Evolutionary conservation across 37 sponge, comb jelly and placozoan species (phyloP), one percentile per base, ranked within the genome.

Genomic region (Chondrosia reniformis): DNA sequence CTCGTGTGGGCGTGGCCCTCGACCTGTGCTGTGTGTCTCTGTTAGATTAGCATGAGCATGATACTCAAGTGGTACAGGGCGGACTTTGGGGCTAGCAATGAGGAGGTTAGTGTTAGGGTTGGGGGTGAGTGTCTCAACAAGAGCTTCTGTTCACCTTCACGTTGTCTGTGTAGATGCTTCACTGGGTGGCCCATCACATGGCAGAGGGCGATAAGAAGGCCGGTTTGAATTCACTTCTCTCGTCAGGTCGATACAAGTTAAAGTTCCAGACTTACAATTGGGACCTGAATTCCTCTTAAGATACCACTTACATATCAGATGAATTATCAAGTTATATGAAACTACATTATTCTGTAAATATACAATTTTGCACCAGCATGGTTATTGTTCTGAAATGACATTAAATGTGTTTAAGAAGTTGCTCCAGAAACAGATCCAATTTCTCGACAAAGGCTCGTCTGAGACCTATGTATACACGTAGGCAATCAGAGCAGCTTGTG

Each of bases 51-150:
- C 56, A 40, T 96, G 31, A 83, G 79, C 17, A 79, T 46, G 54
- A 98, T 98, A 19, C 74, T 98, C 49, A 92, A 95, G 77, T 98
- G 99, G 99, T 98, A 98, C 81, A 83, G 56, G 33, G 88, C 73
- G 3, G 99, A 98, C 86, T 98, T 98, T 91, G 99, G 99, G 0
- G 34, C 55, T 28, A 78, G 55, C 45, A 82, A 76, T 46, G 81
- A 89, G 12, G 81, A 87, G 84, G 97, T 96, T 22, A 15, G 75
- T 44, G 8, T 1, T 34, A 62, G 30, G n/a, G 6, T 2, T 58
- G 25, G 31, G 19, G 21, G 8, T 62, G 46, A 22, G 33, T 4
- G n/a, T 42, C 45, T 8, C 12, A 44, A 8, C 15, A 10, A n/a
- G 17, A 52, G 55, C 19, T 42, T 58, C 65, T 57, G 0, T n/a